Conservation (phyloP, 2,797 vertebrate genomes). For the Acrossocheilus fasciatus region DNA sequence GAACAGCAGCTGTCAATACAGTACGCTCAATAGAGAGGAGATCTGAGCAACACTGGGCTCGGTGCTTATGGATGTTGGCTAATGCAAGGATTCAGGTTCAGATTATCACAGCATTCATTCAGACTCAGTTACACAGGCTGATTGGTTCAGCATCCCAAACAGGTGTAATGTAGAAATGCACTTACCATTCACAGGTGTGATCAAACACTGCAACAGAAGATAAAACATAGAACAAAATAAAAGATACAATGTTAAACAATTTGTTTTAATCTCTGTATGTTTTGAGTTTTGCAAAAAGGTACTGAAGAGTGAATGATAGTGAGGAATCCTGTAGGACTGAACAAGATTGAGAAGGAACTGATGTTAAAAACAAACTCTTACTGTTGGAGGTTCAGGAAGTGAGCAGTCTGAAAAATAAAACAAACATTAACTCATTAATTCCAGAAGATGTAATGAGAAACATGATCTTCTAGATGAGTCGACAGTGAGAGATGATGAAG, state of each 20-base stretch:
- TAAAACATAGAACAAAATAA: neutral
- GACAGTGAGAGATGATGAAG: neutral
- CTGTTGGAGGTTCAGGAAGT: constrained; percentile 1
- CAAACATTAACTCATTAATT: neutral
- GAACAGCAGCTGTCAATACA: too few species aligned
- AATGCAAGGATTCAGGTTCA: too few species aligned
- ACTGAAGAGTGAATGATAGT: neutral
- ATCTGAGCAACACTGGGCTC: too few species aligned
- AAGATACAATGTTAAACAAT: neutral
- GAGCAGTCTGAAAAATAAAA: neutral
- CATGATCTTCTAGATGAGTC: neutral
- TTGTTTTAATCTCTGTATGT: too few species aligned
- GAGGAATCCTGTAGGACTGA: neutral
- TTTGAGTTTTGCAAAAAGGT: too few species aligned
- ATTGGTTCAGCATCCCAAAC: too few species aligned
- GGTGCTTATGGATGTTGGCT: too few species aligned
- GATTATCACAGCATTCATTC: too few species aligned
- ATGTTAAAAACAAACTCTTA: neutral
- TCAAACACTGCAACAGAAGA: neutral
- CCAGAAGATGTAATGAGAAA: neutral
- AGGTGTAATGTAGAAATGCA: too few species aligned
- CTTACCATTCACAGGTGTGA: neutral
- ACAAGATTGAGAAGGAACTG: neutral
- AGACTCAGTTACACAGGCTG: too few species aligned
- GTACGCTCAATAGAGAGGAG: too few species aligned